These are phyloP conservation scores for Chymomyza amoena DNA, from an alignment of 2,888 invertebrate genomes.

Conservation along the genomic window DNA sequence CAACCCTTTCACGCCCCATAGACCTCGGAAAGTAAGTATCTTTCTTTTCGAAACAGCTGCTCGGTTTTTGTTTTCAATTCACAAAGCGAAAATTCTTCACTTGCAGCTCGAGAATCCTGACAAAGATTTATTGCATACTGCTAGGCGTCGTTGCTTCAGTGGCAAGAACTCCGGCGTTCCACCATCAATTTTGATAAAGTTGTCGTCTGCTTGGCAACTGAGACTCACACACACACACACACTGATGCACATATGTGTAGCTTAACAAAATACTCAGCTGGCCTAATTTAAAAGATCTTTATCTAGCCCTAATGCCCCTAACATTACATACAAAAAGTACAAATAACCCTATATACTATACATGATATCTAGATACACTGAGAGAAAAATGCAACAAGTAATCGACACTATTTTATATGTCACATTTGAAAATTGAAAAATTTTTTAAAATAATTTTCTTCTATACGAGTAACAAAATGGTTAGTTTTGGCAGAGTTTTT, in stretches of 20 bases:
- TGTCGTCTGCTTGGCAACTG: not conserved
- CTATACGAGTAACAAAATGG: too few species aligned
- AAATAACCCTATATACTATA: not conserved
- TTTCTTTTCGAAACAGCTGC: not conserved
- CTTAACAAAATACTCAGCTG: not conserved
- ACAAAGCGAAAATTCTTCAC: not conserved
- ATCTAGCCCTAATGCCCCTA: not conserved
- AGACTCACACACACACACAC: not conserved
- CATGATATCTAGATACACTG: not conserved
- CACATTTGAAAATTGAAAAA: too few species aligned
- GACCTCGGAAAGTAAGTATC: not conserved
- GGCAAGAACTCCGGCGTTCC: not conserved
- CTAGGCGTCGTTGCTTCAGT: not conserved
- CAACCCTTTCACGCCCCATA: not conserved
- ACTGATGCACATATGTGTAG: not conserved
- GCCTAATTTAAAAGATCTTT: not conserved
- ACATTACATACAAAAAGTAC: not conserved
- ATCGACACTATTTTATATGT: too few species aligned
- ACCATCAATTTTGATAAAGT: constrained; percentile 9
- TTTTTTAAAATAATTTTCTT: too few species aligned
- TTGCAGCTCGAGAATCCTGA: not conserved
- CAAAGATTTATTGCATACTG: not conserved
- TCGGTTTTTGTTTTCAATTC: not conserved
- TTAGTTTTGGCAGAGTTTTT: too few species aligned
- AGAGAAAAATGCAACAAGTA: not conserved